Conservation (phyloP, 2,888 invertebrate species). For the Drosophila infuscata region DNA sequence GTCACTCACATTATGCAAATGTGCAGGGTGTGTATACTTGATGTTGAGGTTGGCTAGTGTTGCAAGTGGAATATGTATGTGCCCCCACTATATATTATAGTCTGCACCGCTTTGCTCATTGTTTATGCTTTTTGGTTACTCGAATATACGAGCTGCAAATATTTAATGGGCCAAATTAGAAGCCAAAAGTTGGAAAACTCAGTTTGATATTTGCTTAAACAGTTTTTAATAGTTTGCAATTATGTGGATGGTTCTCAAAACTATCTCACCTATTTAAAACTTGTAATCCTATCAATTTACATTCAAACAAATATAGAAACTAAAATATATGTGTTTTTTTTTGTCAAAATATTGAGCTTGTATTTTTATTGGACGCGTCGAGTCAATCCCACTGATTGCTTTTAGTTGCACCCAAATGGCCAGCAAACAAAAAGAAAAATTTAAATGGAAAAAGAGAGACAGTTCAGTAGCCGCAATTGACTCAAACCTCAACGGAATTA, state of each 20-base stretch:
- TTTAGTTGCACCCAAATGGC: conserved; percentile 20
- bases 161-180: neutral
- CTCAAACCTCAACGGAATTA: conserved; percentile 37
- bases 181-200: neutral
- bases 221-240: neutral
- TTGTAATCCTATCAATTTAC: neutral
- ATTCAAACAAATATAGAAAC: neutral
- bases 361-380: conserved; percentile 1
- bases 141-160: conserved; percentile 13
- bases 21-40: conserved; percentile 8
- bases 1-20: neutral
- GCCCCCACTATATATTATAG: neutral
- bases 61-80: neutral
- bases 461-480: conserved; percentile 41
- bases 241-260: neutral
- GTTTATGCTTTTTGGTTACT: conserved; percentile 14
- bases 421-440: conserved; percentile 8
- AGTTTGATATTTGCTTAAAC: neutral
- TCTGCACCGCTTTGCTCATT: neutral
- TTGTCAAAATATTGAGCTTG: conserved; percentile 1
- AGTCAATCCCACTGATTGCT: conserved; percentile 42
- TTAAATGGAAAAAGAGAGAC: neutral
- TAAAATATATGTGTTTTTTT: neutral
- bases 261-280: neutral
- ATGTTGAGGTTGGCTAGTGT: conserved; percentile 9